Base-by-base conservation (phyloP, 2,113 vertebrate species). In the Meleagris gallopavo region DNA sequence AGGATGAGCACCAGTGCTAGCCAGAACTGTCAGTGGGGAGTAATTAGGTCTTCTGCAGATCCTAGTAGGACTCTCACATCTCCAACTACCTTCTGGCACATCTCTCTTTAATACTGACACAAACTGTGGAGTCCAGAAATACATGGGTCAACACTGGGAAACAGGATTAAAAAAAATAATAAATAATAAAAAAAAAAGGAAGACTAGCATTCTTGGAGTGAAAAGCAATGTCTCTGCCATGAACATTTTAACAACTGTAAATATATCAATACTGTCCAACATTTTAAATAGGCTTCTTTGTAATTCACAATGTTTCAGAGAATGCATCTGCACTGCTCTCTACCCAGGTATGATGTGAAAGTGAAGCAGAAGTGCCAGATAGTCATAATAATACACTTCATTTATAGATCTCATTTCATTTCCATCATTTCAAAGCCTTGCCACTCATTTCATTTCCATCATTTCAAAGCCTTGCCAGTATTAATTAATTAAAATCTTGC, bases 401-500 rank as follows among this genome's bases (percentile, higher is more conserved):
- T 89, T 90, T 89, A 58, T 17, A 70, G 76, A 79, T 3, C 15
- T 70, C 10, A 30, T 75, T 88, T 91, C 11, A 77, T 41, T 83
- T 86, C 46, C 57, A 83, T 1, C 20, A 48, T 91, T 95, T 95
- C 57, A 88, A 93, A 89, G 61, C 40, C 21, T 81, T 75, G n/a
- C 52, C 34, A 29, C 15, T 69, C 10, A 29, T 75, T 88, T 91
- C 11, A 77, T 45, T 83, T 86, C 46, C 57, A 83, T 1, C 20
- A 48, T 91, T 95, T 95, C 57, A 88, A 93, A 89, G 61, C 40
- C 21, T 81, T 75, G n/a, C 52, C 34, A 29, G 46, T 27, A 57
- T 89, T 88, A 95, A 93, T 88, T 89, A 89, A 94, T 83, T 80
- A 65, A 92, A 86, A 62, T 15, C 34, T 89, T 95, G 79, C 67